Evolutionary conservation across 2,797 vertebrate species (phyloP), one percentile per base, ranked within the genome.

Genomic region (Pipistrellus pipistrellus): DNA sequence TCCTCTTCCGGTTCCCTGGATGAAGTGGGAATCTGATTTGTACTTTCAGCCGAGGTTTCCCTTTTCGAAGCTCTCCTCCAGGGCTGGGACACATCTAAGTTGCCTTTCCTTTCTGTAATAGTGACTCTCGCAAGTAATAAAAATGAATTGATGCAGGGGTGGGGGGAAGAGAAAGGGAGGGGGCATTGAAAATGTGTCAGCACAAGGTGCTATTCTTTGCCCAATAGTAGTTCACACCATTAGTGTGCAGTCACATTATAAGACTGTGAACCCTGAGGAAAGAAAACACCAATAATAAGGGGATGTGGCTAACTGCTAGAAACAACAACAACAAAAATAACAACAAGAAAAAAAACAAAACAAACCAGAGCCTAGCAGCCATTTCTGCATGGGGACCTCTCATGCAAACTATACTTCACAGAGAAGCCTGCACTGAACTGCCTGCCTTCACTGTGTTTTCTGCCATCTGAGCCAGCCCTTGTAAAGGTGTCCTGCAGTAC

Each of bases 221-320:
- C 82, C 69, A 88, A 71, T 5, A 93, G 82, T 41, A 62, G 85
- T 48, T 88, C 72, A 75, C 64, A 83, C 72, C 64, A 30, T 85
- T 71, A 35, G 51, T 71, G 18, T 62, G 73, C 3, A 44, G 68
- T 72, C 62, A 41, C 38, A 20, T 55, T 90, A 72, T 35, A 78
- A 94, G 78, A 32, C 71, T 77, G 59, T 77, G 75, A 55, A 25
- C 7, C 12, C 12, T 17, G 53, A 78, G 48, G 2, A 38, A 78
- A 78, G 53, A 55, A 78, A 21, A 38, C 32, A 78, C 75, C 51
- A 55, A 53, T 38, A 78, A 55, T 32, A 55, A 78, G 51, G 51
- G 75, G 51, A 35, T n/a, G n/a, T 55, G 51, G 75, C 48, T 53
- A 53, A 53, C n/a, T 53, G 51, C 51, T 78, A 32, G 21, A 76